These are phyloP conservation scores for Cydia splendana DNA, from an alignment of 1,140 invertebrate species.

Conservation along the genomic window DNA sequence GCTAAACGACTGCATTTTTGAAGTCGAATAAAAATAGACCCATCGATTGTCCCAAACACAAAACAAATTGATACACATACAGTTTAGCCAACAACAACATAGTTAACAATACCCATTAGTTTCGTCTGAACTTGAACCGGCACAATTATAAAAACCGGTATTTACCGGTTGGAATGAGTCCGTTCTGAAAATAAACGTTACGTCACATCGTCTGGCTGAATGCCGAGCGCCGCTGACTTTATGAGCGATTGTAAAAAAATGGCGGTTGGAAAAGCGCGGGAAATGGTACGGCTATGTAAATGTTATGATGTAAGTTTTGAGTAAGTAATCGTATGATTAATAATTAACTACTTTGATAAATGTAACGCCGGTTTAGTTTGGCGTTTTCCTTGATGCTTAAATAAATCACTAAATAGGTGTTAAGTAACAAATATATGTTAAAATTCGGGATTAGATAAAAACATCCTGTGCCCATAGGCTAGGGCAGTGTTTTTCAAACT, in stretches of 20 bases:
- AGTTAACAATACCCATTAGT: slow-evolving; percentile 8
- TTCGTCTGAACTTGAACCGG: slow-evolving; percentile 25
- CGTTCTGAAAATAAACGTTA: slow-evolving; percentile 22
- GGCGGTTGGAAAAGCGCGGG: slow-evolving; percentile 11
- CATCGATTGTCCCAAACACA: not conserved
- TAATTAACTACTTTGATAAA: too few species aligned
- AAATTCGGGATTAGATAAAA: too few species aligned
- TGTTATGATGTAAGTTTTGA: too few species aligned
- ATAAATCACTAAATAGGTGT: too few species aligned
- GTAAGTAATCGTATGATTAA: too few species aligned
- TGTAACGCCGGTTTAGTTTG: too few species aligned
- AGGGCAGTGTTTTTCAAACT: too few species aligned
- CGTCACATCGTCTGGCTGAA: slow-evolving; percentile 21
- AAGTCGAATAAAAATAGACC: too few species aligned
- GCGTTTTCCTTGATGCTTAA: too few species aligned
- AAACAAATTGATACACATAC: not conserved
- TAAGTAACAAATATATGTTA: too few species aligned
- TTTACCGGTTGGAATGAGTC: slow-evolving; percentile 12
- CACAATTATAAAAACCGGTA: slow-evolving; percentile 15
- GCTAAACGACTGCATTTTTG: too few species aligned
- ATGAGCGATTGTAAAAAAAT: slow-evolving; percentile 3
- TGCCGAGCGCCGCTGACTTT: slow-evolving; percentile 10
- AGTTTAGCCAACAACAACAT: slow-evolving; percentile 8
- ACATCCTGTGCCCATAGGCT: too few species aligned
- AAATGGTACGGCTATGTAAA: not conserved